phyloP scores from a whole-genome alignment of 2,888 invertebrate species.

The Dorcus hopei region DNA sequence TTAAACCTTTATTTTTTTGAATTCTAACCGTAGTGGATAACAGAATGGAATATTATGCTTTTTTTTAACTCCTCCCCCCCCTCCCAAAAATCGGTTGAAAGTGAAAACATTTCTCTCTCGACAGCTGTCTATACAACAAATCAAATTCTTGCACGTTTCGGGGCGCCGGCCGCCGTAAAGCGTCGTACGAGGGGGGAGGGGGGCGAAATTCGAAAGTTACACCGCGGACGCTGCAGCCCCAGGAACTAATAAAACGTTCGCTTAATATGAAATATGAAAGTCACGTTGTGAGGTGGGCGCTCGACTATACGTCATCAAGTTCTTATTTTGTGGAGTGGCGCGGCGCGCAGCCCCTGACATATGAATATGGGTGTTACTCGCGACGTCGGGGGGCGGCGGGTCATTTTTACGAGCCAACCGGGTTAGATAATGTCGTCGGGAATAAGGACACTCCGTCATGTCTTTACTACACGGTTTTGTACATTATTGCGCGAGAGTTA shows the following conservation, averaged over 20 bases:
- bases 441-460: slow-evolving; percentile 34
- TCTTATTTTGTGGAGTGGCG: slow-evolving; percentile 32
- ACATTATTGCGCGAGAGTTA: slow-evolving; percentile 19
- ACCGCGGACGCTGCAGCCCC: slow-evolving; percentile 12
- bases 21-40: too few species aligned
- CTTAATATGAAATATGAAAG: slow-evolving; percentile 37
- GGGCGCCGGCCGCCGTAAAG: slow-evolving; percentile 12
- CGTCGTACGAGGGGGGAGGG: slow-evolving; percentile 11
- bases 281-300: slow-evolving; percentile 35
- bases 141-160: slow-evolving; percentile 7
- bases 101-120: too few species aligned
- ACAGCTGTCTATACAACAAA: background rate
- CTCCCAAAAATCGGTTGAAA: too few species aligned
- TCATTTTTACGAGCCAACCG: slow-evolving; percentile 34
- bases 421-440: slow-evolving; percentile 33
- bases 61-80: too few species aligned
- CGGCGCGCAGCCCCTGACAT: slow-evolving; percentile 30
- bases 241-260: slow-evolving; percentile 35
- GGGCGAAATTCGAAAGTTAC: too few species aligned
- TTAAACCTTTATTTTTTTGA: too few species aligned
- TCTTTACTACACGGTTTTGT: slow-evolving; percentile 21
- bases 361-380: slow-evolving; percentile 38
- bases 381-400: slow-evolving; percentile 31
- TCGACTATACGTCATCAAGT: slow-evolving; percentile 38
- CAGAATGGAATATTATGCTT: too few species aligned